Percentiles rank a stretch among this genome's conserved stretches.
Conservation (phyloP, 2,888 invertebrate species). For the Leucophora obtusa region DNA sequence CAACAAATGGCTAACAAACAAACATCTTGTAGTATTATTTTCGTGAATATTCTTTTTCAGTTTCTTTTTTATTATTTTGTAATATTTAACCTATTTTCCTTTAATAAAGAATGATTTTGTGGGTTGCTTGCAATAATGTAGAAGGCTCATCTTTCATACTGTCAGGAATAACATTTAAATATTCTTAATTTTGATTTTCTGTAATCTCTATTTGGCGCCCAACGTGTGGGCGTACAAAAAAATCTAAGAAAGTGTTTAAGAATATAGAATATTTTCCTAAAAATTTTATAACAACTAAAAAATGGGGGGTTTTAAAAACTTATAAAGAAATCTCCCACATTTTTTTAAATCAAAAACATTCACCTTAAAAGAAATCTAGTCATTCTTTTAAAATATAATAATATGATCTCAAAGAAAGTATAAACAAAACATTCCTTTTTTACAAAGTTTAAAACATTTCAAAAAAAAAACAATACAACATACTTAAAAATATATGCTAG, state of each 20-base stretch:
- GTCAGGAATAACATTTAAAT: no score
- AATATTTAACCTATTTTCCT: not conserved
- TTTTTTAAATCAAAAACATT: not conserved
- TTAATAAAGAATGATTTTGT: no score
- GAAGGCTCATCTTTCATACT: no score
- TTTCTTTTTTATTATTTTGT: conserved; percentile 19
- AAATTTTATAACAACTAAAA: no score
- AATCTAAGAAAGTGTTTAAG: no score
- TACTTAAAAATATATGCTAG: conserved; percentile 58
- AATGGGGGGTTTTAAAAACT: no score
- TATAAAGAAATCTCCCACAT: no score
- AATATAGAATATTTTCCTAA: no score
- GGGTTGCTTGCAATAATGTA: no score
- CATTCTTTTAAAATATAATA: conserved; percentile 37
- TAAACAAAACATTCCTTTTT: conserved; percentile 49
- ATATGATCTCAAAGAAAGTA: conserved; percentile 56
- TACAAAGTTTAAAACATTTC: conserved; percentile 38
- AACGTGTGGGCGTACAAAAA: no score
- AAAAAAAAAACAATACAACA: conserved; percentile 20
- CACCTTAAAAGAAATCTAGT: conserved; percentile 47
- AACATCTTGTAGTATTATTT: conserved; percentile 18
- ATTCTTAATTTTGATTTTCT: no score
- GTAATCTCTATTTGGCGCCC: no score
- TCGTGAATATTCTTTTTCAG: not conserved
- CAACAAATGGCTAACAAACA: conserved; percentile 4